Evolutionary conservation across 2,888 invertebrate genomes (phyloP).

Genomic region (Leptopilina syphax): DNA sequence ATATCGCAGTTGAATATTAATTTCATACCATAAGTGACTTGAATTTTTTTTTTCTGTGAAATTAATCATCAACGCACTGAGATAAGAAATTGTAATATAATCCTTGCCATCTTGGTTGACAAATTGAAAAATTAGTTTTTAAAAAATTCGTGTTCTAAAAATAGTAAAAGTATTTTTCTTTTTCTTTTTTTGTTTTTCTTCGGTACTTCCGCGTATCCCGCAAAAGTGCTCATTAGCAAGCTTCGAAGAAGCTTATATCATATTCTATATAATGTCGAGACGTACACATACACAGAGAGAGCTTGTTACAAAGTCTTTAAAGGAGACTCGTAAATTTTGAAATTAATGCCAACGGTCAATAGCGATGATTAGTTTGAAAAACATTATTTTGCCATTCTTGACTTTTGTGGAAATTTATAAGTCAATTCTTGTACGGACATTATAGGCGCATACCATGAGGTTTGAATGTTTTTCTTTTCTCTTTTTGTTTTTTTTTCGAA

Average conservation of each 20-base stretch:
- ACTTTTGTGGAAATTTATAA: conserved; percentile 39
- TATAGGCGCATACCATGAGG: not conserved
- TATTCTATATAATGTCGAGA: conserved; percentile 14
- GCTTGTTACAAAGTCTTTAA: conserved; percentile 40
- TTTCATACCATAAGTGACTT: not conserved
- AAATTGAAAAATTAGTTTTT: not conserved
- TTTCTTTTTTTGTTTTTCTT: not conserved
- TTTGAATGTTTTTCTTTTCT: not conserved
- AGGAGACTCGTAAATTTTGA: conserved; percentile 36
- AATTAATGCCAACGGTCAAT: conserved; percentile 16
- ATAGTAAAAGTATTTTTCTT: not conserved
- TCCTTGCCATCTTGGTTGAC: not conserved
- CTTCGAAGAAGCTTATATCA: conserved; percentile 19
- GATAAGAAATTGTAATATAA: not conserved
- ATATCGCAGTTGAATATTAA: conserved; percentile 19
- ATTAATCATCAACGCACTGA: not conserved
- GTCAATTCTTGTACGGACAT: conserved; percentile 24
- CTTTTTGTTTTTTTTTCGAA: not conserved
- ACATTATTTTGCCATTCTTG: not conserved
- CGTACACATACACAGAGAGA: not conserved
- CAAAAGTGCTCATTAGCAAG: conserved; percentile 24
- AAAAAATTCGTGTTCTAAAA: not conserved
- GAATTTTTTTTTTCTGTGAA: too few species aligned
- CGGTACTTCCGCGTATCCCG: conserved; percentile 30
- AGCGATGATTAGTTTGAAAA: conserved; percentile 32